phyloP scores from a whole-genome alignment of 2,888 invertebrate genomes.

The Labia minor region DNA sequence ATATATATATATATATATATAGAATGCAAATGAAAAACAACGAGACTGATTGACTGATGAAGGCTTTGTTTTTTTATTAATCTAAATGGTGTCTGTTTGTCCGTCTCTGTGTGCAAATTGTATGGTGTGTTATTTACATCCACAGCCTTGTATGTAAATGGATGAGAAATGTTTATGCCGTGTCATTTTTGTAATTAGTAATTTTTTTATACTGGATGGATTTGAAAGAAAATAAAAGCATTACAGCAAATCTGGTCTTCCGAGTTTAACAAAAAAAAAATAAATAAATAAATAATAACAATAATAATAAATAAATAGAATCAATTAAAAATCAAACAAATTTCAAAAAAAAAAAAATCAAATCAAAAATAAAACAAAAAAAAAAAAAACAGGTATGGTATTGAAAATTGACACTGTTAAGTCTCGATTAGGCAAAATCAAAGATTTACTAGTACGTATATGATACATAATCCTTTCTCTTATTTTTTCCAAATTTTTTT shows the following conservation, averaged over 20 bases:
- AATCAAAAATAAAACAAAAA: too few relatives aligned
- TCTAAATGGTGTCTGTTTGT: neutral
- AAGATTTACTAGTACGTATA: too few relatives aligned
- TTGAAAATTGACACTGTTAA: too few relatives aligned
- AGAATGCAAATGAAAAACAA: neutral
- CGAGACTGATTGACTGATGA: neutral
- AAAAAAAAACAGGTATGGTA: too few relatives aligned
- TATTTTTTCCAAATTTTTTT: too few relatives aligned
- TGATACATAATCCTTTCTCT: too few relatives aligned
- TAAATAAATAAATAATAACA: neutral
- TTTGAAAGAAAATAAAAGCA: neutral
- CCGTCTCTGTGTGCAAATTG: neutral
- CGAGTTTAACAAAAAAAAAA: neutral
- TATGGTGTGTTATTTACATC: neutral
- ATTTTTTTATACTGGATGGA: neutral
- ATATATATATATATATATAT: too few relatives aligned
- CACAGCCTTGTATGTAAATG: constrained; percentile 9
- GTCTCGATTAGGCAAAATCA: too few relatives aligned
- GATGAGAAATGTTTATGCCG: neutral
- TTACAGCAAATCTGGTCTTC: neutral
- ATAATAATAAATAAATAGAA: too few relatives aligned
- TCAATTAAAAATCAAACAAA: neutral
- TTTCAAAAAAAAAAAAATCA: too few relatives aligned
- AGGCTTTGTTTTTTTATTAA: neutral
- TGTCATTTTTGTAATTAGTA: constrained; percentile 2